Base-by-base conservation (phyloP, 2,888 invertebrate genomes). In the Agrochola lychnidis region DNA sequence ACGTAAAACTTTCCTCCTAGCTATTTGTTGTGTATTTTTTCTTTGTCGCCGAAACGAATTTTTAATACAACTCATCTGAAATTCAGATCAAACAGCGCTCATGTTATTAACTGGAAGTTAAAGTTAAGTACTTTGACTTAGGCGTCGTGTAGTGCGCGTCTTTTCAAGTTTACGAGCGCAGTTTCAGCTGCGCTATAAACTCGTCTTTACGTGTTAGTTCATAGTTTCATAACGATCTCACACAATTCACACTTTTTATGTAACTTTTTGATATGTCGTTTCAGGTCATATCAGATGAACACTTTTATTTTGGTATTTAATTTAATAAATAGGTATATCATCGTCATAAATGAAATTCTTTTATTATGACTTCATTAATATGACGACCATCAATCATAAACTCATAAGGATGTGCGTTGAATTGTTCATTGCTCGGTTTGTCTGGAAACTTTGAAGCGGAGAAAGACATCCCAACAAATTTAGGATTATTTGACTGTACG, bases 391-490 rank as follows among this genome's bases (percentile, higher is more conserved):
- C 82, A 81, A 86, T 85, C 79, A 86, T 88, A 83, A 82, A 86
- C 81, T 86, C 81, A 78, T 85, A 78, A 85, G 86, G 83, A 87
- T 84, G 80, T 86, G 78, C 83, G 76, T 76, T 72, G 88, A 87
- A 88, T 90, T 89, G 89, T 90, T 90, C 88, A 91, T 89, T 89
- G 87, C 91, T 89, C 79, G 89, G 88, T 91, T 92, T 89, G 90
- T 91, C 89, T 90, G 85, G 76, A 90, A 93, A 93, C 89, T 92
- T 92, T 88, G 89, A 89, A 91, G 89, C 91, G 90, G 89, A 88
- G 91, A 93, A 92, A 93, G 93, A 92, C 93, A 93, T 93, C 92
- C 90, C 91, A 92, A 93, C 93, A 93, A 94, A 94, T 94, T 95
- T 92, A 91, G 93, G 91, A 93, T 94, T 94, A 94, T 93, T 93